These are phyloP conservation scores for Semotilus atromaculatus DNA, from an alignment of 2,797 vertebrate genomes.

Conservation along the genomic window DNA sequence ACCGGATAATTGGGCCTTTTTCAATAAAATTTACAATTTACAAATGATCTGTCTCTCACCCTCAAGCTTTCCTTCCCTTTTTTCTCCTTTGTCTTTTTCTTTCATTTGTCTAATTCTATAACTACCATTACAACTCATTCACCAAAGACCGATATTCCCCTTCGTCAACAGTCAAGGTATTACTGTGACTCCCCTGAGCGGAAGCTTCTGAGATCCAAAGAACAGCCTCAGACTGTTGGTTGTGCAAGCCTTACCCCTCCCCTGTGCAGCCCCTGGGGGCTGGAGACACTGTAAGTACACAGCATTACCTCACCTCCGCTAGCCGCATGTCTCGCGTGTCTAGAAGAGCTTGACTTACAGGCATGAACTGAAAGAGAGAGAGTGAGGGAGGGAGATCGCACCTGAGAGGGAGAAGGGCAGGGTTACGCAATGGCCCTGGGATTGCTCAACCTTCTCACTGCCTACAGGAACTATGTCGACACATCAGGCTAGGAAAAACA, in stretches of 20 bases:
- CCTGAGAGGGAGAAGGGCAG: conserved; percentile 56
- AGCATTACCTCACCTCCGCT: conserved; percentile 58
- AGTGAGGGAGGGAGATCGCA: conserved; percentile 39
- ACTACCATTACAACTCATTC: conserved; percentile 19
- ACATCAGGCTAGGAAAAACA: conserved; percentile 61
- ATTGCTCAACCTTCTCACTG: conserved; percentile 60
- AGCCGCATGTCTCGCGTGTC: conserved; percentile 49
- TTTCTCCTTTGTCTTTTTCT: neutral
- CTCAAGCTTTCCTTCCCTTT: neutral
- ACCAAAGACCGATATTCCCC: conserved; percentile 8
- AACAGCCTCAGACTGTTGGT: conserved; percentile 50
- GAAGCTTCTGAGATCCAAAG: conserved; percentile 44
- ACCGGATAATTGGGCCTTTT: neutral
- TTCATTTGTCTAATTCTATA: conserved; percentile 25
- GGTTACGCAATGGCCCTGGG: conserved; percentile 57
- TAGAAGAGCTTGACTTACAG: conserved; percentile 57
- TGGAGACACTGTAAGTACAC: conserved; percentile 49
- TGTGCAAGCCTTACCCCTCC: conserved; percentile 54
- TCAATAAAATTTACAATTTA: neutral
- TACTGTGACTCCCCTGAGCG: conserved; percentile 26
- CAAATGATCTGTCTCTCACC: conserved; percentile 9
- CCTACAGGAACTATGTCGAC: conserved; percentile 63
- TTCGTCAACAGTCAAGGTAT: conserved; percentile 37
- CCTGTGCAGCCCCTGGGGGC: conserved; percentile 26
- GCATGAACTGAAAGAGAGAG: conserved; percentile 23